These are phyloP conservation scores for Siniperca undulata DNA, from an alignment of 2,797 vertebrate genomes.

Conservation along the genomic window DNA sequence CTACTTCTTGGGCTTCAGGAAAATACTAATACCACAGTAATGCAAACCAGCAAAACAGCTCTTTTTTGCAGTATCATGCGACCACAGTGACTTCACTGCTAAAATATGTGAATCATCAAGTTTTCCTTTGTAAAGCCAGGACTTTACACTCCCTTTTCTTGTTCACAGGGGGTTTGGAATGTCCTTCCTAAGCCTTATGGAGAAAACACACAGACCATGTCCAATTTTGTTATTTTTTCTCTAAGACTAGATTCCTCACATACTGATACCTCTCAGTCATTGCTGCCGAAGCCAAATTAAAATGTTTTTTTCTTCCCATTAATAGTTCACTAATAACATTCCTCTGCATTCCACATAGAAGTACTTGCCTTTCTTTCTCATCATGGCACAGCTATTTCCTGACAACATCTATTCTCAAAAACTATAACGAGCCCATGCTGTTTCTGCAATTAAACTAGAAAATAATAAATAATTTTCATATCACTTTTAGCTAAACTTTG, in stretches of 20 bases:
- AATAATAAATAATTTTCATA: background rate
- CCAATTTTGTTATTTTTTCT: constrained; percentile 71
- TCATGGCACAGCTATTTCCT: constrained; percentile 29
- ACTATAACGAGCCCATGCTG: constrained; percentile 7
- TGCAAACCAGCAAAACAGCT: constrained; percentile 30
- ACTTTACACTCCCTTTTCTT: constrained; percentile 63
- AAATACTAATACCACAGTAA: constrained; percentile 3
- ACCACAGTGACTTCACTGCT: constrained; percentile 67
- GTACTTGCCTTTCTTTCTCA: constrained; percentile 29
- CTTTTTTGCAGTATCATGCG: constrained; percentile 37
- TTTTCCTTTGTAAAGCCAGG: constrained; percentile 33
- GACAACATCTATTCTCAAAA: constrained; percentile 26
- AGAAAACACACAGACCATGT: constrained; percentile 70
- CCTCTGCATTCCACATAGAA: constrained; percentile 29
- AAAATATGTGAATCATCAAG: constrained; percentile 68
- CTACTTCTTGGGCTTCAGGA: background rate
- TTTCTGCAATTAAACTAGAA: constrained; percentile 17
- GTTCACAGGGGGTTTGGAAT: constrained; percentile 74
- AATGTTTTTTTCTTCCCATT: constrained; percentile 34
- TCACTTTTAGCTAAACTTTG: background rate
- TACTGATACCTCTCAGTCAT: constrained; percentile 66
- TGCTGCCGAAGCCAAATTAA: constrained; percentile 46
- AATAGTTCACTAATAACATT: constrained; percentile 63
- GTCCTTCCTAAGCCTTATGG: constrained; percentile 59
- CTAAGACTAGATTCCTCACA: constrained; percentile 73